Conservation (phyloP, 2,888 invertebrate species). For the Bibio marci region DNA sequence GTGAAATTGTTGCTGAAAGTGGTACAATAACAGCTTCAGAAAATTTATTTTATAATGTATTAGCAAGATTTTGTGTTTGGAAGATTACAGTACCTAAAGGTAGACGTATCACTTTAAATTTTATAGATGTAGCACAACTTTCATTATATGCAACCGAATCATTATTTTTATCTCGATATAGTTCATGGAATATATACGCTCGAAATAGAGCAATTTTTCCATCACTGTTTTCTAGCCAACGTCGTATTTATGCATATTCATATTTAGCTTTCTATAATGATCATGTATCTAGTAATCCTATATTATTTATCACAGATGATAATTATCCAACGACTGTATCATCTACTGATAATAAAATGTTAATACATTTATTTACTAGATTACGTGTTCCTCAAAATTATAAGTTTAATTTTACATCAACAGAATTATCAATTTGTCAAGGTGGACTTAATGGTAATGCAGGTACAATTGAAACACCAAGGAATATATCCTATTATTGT, state of each 20-base stretch:
- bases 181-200: too few species aligned
- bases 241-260: conserved; percentile 7
- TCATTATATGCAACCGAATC: conserved; percentile 14
- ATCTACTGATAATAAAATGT: conserved; percentile 47
- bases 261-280: conserved; percentile 38
- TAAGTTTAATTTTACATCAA: conserved; percentile 46
- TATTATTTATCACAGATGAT: conserved; percentile 20
- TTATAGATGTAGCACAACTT: conserved; percentile 41
- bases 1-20: conserved; percentile 36
- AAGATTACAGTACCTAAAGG: conserved; percentile 45
- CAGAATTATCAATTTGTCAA: conserved; percentile 38
- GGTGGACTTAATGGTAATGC: conserved; percentile 20
- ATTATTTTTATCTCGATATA: background rate
- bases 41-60: conserved; percentile 40
- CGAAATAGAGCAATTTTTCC: too few species aligned
- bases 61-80: conserved; percentile 44
- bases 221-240: too few species aligned
- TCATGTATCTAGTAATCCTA: conserved; percentile 25
- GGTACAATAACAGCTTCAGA: conserved; percentile 55
- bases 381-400: conserved; percentile 43
- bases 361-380: conserved; percentile 36
- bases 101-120: conserved; percentile 41
- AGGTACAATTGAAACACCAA: conserved; percentile 29
- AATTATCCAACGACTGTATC: conserved; percentile 30
- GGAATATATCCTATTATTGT: conserved; percentile 22